phyloP scores from a whole-genome alignment of 2,113 vertebrate species.

The Phoenicopterus ruber region DNA sequence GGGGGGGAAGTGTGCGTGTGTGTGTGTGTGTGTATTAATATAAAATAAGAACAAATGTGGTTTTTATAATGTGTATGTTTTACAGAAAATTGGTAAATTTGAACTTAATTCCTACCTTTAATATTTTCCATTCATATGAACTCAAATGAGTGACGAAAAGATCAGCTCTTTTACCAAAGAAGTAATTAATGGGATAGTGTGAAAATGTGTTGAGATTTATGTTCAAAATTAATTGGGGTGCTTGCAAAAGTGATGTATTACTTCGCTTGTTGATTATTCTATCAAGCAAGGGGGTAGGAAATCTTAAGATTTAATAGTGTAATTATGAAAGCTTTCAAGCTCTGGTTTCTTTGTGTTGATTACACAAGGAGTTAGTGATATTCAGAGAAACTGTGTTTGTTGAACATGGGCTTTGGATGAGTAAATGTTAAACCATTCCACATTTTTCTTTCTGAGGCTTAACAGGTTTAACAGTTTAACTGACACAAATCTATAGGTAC shows the following conservation, averaged over 20 bases:
- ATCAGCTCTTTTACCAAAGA: not conserved
- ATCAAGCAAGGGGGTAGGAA: not conserved
- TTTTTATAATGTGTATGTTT: not conserved
- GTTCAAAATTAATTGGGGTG: constrained; percentile 46
- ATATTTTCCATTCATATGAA: not conserved
- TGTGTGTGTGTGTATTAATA: not conserved
- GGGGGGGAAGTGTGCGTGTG: too few species aligned
- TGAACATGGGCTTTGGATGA: not conserved
- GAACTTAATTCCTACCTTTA: not conserved
- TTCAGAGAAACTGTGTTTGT: not conserved
- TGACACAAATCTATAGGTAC: not conserved
- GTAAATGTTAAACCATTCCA: not conserved
- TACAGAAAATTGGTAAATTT: not conserved
- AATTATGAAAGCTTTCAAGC: constrained; percentile 29
- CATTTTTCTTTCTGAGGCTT: not conserved
- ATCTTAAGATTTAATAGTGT: constrained; percentile 38
- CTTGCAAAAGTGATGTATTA: constrained; percentile 2
- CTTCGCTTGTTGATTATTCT: constrained; percentile 32
- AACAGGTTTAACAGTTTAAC: not conserved
- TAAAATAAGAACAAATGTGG: not conserved
- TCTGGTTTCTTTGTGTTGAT: not conserved
- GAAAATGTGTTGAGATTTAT: constrained; percentile 37
- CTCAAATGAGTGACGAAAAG: not conserved
- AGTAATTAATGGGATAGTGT: not conserved
- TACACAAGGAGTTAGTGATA: not conserved